These are phyloP conservation scores for Lophius americanus DNA, from an alignment of 2,797 vertebrate species.

Conservation along the genomic window DNA sequence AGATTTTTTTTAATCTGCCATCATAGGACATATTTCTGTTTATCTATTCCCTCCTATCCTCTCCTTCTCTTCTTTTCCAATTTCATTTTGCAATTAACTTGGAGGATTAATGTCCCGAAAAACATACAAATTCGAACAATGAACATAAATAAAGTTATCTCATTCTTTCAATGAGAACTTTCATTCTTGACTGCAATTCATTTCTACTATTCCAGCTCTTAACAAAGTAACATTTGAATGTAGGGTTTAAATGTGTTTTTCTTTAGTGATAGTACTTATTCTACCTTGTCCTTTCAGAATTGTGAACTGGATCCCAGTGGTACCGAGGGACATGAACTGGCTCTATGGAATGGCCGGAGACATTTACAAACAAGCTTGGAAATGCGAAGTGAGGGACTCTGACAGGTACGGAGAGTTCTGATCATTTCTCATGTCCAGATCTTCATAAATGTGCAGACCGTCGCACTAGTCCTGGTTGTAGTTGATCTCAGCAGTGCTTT, in stretches of 20 bases:
- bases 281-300: constrained; percentile 43
- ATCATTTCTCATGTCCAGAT: too few relatives aligned
- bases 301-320: constrained; percentile 61
- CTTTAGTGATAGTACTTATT: rapidly evolving
- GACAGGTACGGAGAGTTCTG: constrained; percentile 22
- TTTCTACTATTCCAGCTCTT: neutral
- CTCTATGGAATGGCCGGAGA: constrained; percentile 47
- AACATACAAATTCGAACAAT: too few relatives aligned
- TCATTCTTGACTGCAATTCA: too few relatives aligned
- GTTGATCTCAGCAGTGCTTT: neutral
- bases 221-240: neutral
- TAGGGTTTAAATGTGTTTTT: neutral
- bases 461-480: neutral
- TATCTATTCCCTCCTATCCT: too few relatives aligned
- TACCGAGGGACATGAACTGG: constrained; percentile 49
- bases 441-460: neutral
- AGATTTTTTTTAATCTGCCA: too few relatives aligned
- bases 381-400: constrained; percentile 4
- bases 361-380: constrained; percentile 37
- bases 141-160: neutral
- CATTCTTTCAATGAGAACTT: neutral
- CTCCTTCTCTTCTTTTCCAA: too few relatives aligned
- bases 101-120: too few relatives aligned
- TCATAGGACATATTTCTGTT: too few relatives aligned
- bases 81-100: too few relatives aligned